Evolutionary conservation across 1,140 invertebrate species (phyloP), one percentile per base, ranked within the genome.

Genomic region (Zaprionus nigranus): DNA sequence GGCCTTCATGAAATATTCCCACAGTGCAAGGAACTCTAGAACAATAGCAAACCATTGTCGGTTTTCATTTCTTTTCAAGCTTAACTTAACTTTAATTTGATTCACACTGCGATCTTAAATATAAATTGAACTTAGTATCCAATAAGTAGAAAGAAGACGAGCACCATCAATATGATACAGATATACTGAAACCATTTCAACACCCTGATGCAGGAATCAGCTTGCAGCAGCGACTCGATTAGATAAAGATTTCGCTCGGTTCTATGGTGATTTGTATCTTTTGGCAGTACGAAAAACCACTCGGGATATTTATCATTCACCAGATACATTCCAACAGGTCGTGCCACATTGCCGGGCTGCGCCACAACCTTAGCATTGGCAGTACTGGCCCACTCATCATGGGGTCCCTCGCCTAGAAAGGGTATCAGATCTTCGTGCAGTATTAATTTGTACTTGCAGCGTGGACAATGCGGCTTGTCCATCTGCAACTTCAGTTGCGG

Each of bases 381-480:
- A 2, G 63, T 59, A 13, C 63, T 59, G 12, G 26, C 30, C 0
- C 40, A 2, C 0, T 1, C 1, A 11, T 54, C 56, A 15, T 56
- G n/a, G 17, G 82, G 79, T n/a, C 82, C 83, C 6, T 87, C 73
- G 28, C 59, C 56, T 3, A 74, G 38, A 7, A 86, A 77, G 0
- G 82, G 72, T 5, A 84, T 5, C 0, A 84, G 66, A 20, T 84
- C 81, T 28, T 84, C 81, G 58, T 84, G 66, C 3, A 82, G 26
- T 6, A 77, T 26, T 40, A 84, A 26, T 0, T 2, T 20, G 2
- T 9, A 22, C 5, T 1, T 12, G 36, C 83, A 87, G 2, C 5
- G 17, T 0, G 80, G 84, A 20, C 83, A 87, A 11, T n/a, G 17
- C 1, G 76, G 65, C 2, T 1, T 1, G 0, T 0, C 0, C 1